Evolutionary conservation across 1,140 invertebrate genomes (phyloP).

Genomic region (Tetraneura akinire): DNA sequence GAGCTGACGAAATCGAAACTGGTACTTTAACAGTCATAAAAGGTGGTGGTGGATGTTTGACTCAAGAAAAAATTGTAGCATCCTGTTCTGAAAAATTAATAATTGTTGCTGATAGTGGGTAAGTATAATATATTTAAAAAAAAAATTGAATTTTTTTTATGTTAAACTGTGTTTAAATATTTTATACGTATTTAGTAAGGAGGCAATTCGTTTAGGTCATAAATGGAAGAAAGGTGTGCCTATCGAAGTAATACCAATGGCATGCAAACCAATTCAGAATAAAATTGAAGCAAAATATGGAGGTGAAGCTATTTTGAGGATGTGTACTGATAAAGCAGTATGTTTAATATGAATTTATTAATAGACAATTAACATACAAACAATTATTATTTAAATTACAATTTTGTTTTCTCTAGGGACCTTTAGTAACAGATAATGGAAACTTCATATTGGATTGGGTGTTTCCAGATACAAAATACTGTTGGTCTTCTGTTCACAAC

Average conservation of each 20-base stretch:
- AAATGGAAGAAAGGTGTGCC: conserved; percentile 92
- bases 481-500: conserved; percentile 77
- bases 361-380: not conserved
- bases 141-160: not conserved
- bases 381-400: conserved; percentile 35
- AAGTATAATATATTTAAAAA: conserved; percentile 55
- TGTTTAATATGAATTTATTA: conserved; percentile 56
- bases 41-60: conserved; percentile 92
- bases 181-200: conserved; percentile 69
- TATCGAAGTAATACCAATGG: conserved; percentile 91
- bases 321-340: conserved; percentile 82
- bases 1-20: conserved; percentile 92
- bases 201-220: conserved; percentile 79
- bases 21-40: conserved; percentile 85
- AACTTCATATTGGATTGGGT: conserved; percentile 97
- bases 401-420: conserved; percentile 68
- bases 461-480: conserved; percentile 68
- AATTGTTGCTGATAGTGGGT: conserved; percentile 90
- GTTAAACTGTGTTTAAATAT: not conserved
- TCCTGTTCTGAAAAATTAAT: conserved; percentile 80
- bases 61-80: conserved; percentile 96
- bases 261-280: conserved; percentile 76
- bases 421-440: conserved; percentile 95
- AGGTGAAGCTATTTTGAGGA: conserved; percentile 74
- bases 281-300: conserved; percentile 76